Conservation (phyloP, 2,797 vertebrate genomes). For the Vespertilio murinus region DNA sequence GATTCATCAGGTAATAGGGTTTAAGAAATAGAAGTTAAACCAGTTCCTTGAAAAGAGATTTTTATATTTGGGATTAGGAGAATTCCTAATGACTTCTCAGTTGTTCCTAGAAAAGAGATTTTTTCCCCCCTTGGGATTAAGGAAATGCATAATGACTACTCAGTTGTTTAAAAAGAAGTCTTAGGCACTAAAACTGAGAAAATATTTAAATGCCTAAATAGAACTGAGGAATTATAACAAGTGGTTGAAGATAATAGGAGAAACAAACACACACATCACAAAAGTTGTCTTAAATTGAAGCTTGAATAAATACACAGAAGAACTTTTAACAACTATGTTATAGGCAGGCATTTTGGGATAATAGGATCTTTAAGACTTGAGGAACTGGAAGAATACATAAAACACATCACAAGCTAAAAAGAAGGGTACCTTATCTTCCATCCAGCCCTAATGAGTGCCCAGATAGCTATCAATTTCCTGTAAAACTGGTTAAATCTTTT, state of each 20-base stretch:
- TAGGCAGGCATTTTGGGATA: background rate
- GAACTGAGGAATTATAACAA: background rate
- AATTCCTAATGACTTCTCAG: background rate
- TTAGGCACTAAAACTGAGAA: background rate
- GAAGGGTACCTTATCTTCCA: background rate
- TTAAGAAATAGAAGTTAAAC: background rate
- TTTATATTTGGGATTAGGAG: background rate
- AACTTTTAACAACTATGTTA: background rate
- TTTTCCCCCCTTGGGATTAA: background rate
- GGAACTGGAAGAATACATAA: background rate
- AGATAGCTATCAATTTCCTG: background rate
- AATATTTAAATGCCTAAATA: slow-evolving; percentile 34
- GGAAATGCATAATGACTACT: background rate
- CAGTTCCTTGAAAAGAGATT: background rate
- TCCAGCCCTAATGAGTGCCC: background rate
- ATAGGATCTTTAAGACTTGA: background rate
- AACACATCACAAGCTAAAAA: background rate
- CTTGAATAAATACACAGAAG: background rate
- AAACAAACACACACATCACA: background rate
- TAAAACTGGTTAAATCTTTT: background rate
- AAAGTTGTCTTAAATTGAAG: slow-evolving; percentile 12
- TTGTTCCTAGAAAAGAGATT: background rate
- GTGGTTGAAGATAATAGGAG: background rate
- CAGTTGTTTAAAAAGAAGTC: background rate
- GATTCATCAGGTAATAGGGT: background rate